Evolutionary conservation across 1,140 invertebrate species (phyloP), one percentile per base, ranked within the genome.

Genomic region (Psix sp.): DNA sequence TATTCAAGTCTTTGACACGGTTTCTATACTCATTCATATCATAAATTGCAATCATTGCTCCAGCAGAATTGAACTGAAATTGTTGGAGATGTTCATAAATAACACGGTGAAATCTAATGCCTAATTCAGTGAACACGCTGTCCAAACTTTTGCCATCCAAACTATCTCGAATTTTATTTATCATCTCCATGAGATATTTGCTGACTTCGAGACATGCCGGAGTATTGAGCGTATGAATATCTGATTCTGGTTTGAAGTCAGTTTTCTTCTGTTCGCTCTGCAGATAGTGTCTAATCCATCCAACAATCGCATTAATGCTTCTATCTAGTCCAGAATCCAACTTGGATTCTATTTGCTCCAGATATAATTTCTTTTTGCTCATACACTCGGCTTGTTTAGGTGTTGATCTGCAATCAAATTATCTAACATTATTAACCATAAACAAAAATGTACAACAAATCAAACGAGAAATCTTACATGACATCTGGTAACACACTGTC

Each of bases 41-140:
- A 88, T 96, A 99, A 66, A 99, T 98, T 1, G 95, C 95, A 83
- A 96, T 93, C 95, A 99, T 98, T 1, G 96, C 97, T 52, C 96
- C 98, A 57, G 96, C 92, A 13, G 95, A 95, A 88, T 96, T 98
- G 80, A 98, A 99, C 80, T 96, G 95, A 89, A 96, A 99, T 77
- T 96, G 94, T 73, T 95, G 92, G 31, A 99, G 88, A 87, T 99
- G 98, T 76, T 98, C 96, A 79, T 96, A 97, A 48, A 99, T 94
- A n/a, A 96, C 92, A 56, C 96, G 88, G 86, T 99, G 97, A 66
- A 99, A 92, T 40, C 96, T 88, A 14, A 94, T 91, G 0, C 97
- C 97, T 1, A 99, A 88, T 85, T 99, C 98, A 15, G 93, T 91
- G 9, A 98, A 87, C 3, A 98, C 92, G 16, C 92, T 91, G 77